Evolutionary conservation across 2,113 vertebrate species (phyloP).

Genomic region (Callocephalon fimbriatum): DNA sequence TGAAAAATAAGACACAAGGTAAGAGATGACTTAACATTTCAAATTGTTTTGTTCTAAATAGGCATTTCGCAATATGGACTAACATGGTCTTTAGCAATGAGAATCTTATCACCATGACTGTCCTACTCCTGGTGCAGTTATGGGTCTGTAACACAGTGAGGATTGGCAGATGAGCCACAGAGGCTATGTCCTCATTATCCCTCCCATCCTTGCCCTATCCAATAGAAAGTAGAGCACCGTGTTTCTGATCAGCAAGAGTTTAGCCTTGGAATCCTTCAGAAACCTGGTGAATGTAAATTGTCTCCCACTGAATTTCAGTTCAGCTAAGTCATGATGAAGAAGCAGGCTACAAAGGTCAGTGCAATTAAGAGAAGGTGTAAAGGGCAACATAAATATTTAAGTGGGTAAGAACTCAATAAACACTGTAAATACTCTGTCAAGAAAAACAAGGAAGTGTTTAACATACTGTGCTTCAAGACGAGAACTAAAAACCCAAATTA

Average conservation of each 20-base stretch:
- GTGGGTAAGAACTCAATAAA: background rate
- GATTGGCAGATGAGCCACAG: background rate
- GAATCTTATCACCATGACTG: background rate
- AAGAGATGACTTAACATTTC: background rate
- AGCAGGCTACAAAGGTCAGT: background rate
- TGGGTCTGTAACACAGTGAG: background rate
- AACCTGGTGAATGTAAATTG: background rate
- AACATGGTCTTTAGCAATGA: background rate
- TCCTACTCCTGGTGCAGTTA: background rate
- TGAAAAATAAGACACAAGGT: background rate
- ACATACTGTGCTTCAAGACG: background rate
- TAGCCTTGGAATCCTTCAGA: background rate
- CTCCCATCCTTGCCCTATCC: background rate
- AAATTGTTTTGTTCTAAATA: background rate
- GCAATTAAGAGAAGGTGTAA: constrained; percentile 6
- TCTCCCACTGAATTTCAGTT: background rate
- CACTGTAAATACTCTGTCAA: background rate
- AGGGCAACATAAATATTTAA: background rate
- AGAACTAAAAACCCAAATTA: background rate
- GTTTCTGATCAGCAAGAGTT: background rate
- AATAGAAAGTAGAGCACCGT: accelerated
- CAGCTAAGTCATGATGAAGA: background rate
- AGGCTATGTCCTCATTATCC: background rate
- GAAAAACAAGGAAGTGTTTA: background rate
- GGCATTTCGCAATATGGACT: background rate